phyloP scores from a whole-genome alignment of 2,797 vertebrate species.

The Centropyge bicolor region DNA sequence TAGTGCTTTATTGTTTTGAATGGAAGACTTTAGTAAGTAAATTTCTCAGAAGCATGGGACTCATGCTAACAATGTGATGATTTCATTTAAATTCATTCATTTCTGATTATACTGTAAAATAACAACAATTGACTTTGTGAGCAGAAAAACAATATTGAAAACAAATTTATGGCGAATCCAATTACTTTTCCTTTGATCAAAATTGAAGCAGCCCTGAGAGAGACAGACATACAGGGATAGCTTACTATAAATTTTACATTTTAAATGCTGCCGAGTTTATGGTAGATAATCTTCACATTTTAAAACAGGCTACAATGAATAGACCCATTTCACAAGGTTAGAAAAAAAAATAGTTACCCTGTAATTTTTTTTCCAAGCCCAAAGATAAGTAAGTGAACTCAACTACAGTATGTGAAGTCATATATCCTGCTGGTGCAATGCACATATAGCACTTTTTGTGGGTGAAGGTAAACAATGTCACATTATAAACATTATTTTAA shows the following conservation, averaged over 20 bases:
- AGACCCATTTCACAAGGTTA: neutral
- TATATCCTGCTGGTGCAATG: neutral
- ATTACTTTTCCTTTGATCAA: neutral
- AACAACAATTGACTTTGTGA: neutral
- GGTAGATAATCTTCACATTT: neutral
- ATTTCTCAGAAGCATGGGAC: conserved; percentile 19
- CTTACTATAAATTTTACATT: too few relatives aligned
- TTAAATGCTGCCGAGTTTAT: neutral
- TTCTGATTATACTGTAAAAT: neutral
- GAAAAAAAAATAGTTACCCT: neutral
- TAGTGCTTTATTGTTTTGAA: neutral
- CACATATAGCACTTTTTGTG: neutral
- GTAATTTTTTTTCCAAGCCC: neutral
- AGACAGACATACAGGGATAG: neutral
- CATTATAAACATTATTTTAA: neutral
- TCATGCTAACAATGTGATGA: neutral
- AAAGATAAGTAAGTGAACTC: conserved; percentile 12
- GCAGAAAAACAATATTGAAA: conserved; percentile 15
- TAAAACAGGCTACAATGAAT: neutral
- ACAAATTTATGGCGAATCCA: neutral
- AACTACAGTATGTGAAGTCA: neutral
- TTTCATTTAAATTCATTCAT: neutral
- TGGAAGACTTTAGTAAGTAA: neutral
- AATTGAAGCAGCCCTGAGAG: too few relatives aligned
- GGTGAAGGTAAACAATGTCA: neutral